Base-by-base conservation (phyloP, 1,140 invertebrate species). In the Pristionchus pacificus region DNA sequence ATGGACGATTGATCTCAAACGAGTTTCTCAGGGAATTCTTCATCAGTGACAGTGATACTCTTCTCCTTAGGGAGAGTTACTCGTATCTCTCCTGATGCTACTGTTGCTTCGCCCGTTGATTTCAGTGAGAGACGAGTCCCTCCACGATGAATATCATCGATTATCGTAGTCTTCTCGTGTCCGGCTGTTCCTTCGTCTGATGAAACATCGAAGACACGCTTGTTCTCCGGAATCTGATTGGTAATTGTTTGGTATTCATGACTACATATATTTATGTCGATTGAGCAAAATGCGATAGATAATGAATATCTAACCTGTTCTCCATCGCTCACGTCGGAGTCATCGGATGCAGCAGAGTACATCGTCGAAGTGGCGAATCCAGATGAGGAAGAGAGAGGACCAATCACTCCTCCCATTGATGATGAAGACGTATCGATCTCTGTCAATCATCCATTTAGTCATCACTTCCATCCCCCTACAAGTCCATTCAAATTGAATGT, bases 381-480 rank as follows among this genome's bases (percentile, higher is more conserved):
- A 49, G 38, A 49, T 10, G 38, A 49, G 6, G 38, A 49, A 49
- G 6, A 10, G 19, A 49, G 38, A 49, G 38, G 38, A 49, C 38
- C 38, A 49, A 10, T 49, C 6, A 10, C 6, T 49, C 19, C 6
- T 49, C 6, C 6, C 6, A 19, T 10, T 10, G n/a, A 38, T 49
- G 6, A 68, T 68, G 57, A 77, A 78, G 58, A 31, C 58, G n/a
- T 55, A 72, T 25, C 75, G 78, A 27, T 25, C 75, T 25, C 59
- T 79, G 14, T 55, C 69, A 10, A 62, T 79, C 1, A 64, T 59
- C 6, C 77, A 79, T n/a, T n/a, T n/a, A n/a, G n/a, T n/a, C n/a
- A n/a, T n/a, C n/a, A n/a, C n/a, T n/a, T n/a, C n/a, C n/a, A n/a
- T n/a, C n/a, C n/a, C n/a, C n/a, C n/a, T n/a, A n/a, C n/a, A n/a